These are phyloP conservation scores for Zele albiditarsus DNA, from an alignment of 2,888 invertebrate genomes.

Conservation along the genomic window DNA sequence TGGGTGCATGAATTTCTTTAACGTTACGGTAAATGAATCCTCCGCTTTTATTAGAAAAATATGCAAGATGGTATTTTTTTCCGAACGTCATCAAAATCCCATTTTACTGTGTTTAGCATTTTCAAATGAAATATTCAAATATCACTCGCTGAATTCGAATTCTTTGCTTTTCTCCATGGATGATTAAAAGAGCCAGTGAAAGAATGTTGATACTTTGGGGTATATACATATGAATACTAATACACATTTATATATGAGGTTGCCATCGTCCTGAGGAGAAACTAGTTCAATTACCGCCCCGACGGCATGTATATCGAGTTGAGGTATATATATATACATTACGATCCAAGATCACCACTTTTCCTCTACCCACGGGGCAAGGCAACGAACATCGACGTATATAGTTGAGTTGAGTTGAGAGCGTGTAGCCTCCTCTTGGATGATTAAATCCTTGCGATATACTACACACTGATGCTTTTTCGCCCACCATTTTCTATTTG, in stretches of 20 bases:
- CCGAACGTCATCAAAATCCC: no score
- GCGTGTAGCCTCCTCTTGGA: conserved; percentile 34
- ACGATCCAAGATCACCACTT: not conserved
- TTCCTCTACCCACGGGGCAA: conserved; percentile 2
- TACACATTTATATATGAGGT: not conserved
- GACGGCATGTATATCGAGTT: conserved; percentile 30
- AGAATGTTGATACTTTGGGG: not conserved
- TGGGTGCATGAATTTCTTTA: no score
- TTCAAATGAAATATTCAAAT: no score
- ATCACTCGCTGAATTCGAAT: no score
- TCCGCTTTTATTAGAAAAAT: no score
- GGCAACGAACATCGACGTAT: not conserved
- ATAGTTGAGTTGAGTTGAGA: not conserved
- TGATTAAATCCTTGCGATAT: conserved; percentile 52
- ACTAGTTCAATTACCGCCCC: conserved; percentile 38
- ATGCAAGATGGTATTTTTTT: no score
- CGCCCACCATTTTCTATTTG: conserved; percentile 53
- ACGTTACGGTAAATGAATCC: no score
- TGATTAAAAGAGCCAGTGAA: not conserved
- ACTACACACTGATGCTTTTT: conserved; percentile 44
- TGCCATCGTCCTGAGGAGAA: not conserved
- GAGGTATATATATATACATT: not conserved
- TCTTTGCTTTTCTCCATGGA: no score
- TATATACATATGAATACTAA: not conserved
- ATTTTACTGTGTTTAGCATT: no score